Conservation (phyloP, 2,797 vertebrate species). For the Chiroxiphia lanceolata region DNA sequence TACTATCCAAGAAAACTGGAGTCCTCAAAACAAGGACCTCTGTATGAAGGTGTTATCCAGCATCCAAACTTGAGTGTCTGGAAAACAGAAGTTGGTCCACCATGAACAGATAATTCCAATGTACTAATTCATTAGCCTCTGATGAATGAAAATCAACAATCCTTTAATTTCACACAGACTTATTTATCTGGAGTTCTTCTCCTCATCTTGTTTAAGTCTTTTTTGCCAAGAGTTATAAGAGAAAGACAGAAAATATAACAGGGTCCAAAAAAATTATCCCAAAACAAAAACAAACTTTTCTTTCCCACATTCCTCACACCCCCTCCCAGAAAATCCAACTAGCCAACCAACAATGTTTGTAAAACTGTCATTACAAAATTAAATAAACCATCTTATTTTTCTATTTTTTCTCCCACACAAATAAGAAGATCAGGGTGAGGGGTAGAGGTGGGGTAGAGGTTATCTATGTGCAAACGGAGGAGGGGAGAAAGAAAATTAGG, state of each 20-base stretch:
- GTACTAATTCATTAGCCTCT: neutral
- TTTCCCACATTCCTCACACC: neutral
- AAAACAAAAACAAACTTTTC: conserved; percentile 28
- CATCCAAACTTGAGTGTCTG: neutral
- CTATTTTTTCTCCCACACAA: neutral
- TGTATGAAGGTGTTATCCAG: neutral
- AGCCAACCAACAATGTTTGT: neutral
- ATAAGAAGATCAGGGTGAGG: neutral
- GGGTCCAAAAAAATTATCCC: neutral
- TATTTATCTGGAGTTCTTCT: conserved; percentile 21
- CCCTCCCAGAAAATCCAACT: neutral
- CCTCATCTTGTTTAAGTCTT: conserved; percentile 26
- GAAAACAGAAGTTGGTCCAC: neutral
- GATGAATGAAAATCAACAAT: neutral
- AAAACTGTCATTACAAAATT: neutral
- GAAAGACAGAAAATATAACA: conserved; percentile 21
- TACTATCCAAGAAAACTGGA: neutral
- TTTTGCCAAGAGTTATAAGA: conserved; percentile 35
- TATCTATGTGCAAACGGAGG: neutral
- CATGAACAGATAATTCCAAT: neutral
- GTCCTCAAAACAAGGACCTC: neutral
- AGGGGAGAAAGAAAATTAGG: neutral
- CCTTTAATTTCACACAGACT: neutral
- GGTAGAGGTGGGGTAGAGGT: neutral
- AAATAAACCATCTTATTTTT: neutral